Evolutionary conservation across 2,113 vertebrate species (phyloP).

Genomic region (Aldabrachelys gigantea): DNA sequence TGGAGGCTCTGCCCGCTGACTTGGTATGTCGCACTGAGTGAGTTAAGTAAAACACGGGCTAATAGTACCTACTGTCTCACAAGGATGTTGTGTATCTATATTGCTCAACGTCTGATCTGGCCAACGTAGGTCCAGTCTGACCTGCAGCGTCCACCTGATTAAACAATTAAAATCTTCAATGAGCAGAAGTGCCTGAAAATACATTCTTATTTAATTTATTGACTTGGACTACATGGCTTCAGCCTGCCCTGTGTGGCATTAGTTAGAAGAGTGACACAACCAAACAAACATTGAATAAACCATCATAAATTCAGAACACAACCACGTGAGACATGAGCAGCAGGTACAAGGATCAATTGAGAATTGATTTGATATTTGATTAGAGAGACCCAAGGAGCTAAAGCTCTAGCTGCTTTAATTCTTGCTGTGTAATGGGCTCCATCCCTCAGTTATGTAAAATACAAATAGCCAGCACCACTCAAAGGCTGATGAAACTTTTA

Average conservation of each 20-base stretch:
- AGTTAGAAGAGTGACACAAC: neutral
- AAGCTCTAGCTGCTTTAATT: neutral
- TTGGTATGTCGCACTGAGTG: neutral
- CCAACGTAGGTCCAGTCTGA: neutral
- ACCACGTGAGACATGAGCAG: neutral
- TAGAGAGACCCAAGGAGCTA: neutral
- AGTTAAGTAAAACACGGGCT: neutral
- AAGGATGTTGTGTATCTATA: accelerated
- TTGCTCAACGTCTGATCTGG: accelerated
- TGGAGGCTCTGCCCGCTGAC: neutral
- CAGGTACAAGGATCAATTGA: neutral
- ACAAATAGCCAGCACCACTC: neutral
- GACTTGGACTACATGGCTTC: neutral
- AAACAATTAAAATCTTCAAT: neutral
- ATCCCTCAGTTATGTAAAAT: neutral
- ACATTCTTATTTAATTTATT: neutral
- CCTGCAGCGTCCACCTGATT: neutral
- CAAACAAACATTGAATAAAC: neutral
- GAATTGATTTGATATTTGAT: neutral
- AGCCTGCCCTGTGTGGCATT: accelerated
- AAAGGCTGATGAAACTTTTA: neutral
- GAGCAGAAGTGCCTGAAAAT: neutral
- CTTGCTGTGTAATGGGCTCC: neutral
- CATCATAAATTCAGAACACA: neutral
- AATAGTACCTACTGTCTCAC: neutral